Evolutionary conservation across 2,888 invertebrate species (phyloP), one percentile per base, ranked within the genome.

Genomic region (Actias luna): DNA sequence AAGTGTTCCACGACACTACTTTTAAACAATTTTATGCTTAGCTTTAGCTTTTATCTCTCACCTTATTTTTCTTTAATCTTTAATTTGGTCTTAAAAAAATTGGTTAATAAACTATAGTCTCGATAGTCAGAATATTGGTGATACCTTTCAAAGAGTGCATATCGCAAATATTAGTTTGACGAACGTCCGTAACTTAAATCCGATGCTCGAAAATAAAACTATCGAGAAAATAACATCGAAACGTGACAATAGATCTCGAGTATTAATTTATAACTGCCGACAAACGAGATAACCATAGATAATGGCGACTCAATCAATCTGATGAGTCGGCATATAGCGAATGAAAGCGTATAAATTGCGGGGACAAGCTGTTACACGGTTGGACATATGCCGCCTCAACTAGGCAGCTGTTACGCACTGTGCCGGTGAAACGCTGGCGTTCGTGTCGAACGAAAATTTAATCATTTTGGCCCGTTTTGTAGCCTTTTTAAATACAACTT

Each of bases 361-460:
- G 67, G 69, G 69, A 70, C 73, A 71, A 72, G 65, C 67, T 72
- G 76, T 74, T 66, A 64, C 55, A 64, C 29, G 39, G 58, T 22
- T 29, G 39, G 64, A 39, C 59, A 59, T 62, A 64, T 62, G 58
- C 27, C 46, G 46, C 39, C 55, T 57, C 7, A 31, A 57, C 18
- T n/a, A n/a, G 39, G 8, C 18, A n/a, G 31, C 22, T 12, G 27
- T 1, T 42, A 62, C 61, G 39, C 61, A 58, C 61, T 62, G 29
- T 2, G 25, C 1, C 3, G 7, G n/a, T 31, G 25, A 62, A 62
- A 62, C 61, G 61, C 39, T 5, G 58, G 2, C 42, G 58, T 27
- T 57, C 42, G 39, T 60, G 35, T 31, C 1, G n/a, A n/a, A 27
- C 52, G 27, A 46, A 42, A n/a, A n/a, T 33, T 33, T 33, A 5